Evolutionary conservation across 2,888 invertebrate genomes (phyloP), one percentile per base, ranked within the genome.

Genomic region (Pogonocherus hispidulus): DNA sequence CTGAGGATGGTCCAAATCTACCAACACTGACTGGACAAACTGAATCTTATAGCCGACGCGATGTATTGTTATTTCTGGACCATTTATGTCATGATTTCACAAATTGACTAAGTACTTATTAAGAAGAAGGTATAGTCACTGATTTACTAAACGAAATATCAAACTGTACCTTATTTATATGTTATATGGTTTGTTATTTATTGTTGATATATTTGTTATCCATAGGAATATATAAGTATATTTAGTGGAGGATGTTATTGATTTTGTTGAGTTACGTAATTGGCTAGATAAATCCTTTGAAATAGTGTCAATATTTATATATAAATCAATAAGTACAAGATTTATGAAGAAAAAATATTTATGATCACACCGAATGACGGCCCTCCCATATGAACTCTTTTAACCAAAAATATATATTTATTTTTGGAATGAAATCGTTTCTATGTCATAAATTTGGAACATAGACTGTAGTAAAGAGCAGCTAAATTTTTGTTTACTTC

Each of bases 151-250:
- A 32, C 52, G 49, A 52, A 35, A 52, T 32, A 19, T 18, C 32
- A 51, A 27, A 51, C 51, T 51, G 11, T 51, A 44, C 46, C 66
- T 63, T 51, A 32, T 56, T 65, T 57, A 56, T 20, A 47, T 22
- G 62, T 67, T 69, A 67, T 37, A 56, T 67, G 18, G 22, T 59
- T 62, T 56, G 44, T 54, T 64, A 63, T 65, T 63, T 71, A 66
- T 63, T 72, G 72, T 72, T 72, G 55, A 67, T 27, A 66, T 67
- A 65, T 72, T 59, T 72, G 69, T 72, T 72, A 72, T 72, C 67
- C 67, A 41, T 54, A 67, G 69, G 67, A 72, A 62, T 67, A 27
- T 41, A 56, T 49, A 35, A 37, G 18, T 51, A 14, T 55, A 41
- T 19, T 41, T 47, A 59, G 46, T 18, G 16, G 19, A 59, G 44